These are phyloP conservation scores for Florisuga fusca DNA, from an alignment of 2,797 vertebrate species.

Conservation along the genomic window DNA sequence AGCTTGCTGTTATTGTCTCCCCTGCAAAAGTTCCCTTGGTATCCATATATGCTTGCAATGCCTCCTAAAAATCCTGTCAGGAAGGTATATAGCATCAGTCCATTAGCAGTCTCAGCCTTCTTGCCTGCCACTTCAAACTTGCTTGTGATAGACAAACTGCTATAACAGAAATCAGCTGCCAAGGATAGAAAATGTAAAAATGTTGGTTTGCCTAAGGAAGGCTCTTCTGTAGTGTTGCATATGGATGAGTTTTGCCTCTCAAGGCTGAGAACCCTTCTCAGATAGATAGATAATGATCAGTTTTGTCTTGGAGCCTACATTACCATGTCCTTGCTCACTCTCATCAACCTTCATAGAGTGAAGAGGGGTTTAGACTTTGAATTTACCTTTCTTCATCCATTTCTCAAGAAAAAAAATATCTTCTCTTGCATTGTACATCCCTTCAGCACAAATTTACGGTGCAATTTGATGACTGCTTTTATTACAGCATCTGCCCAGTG, in stretches of 20 bases:
- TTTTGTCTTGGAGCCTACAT: neutral
- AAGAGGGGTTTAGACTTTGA: neutral
- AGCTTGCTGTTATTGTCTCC: neutral
- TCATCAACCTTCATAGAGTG: neutral
- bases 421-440: neutral
- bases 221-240: constrained; percentile 17
- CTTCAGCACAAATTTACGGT: neutral
- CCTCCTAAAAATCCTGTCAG: neutral
- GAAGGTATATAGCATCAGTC: neutral
- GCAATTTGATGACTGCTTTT: neutral
- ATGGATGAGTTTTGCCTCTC: constrained; percentile 43
- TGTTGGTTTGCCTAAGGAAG: constrained; percentile 40
- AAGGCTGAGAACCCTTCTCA: neutral
- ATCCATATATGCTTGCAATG: neutral
- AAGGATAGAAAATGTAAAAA: constrained; percentile 39
- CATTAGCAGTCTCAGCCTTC: constrained; percentile 34
- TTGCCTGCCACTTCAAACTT: constrained; percentile 27
- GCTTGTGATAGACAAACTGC: constrained; percentile 44
- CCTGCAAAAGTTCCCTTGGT: neutral
- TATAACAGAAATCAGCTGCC: constrained; percentile 47
- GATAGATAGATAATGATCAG: neutral
- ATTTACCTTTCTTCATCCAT: neutral
- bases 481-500: neutral
- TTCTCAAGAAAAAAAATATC: neutral
- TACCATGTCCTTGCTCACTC: neutral